phyloP scores from a whole-genome alignment of 2,888 invertebrate species.

The Allophyes oxyacanthae region DNA sequence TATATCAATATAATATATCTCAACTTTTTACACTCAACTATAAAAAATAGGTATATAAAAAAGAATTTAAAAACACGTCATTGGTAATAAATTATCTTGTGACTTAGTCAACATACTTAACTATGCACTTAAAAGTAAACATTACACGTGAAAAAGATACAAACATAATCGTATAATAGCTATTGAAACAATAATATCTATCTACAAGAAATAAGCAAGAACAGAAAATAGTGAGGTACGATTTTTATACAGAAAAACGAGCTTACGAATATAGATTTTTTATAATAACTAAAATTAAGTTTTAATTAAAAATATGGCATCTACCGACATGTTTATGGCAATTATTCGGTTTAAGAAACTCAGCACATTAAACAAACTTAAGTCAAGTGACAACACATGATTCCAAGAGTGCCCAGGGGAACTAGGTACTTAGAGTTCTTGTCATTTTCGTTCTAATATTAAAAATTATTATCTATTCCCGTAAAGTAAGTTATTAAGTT shows the following conservation, averaged over 20 bases:
- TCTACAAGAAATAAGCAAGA: constrained; percentile 71
- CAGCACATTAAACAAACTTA: constrained; percentile 45
- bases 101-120: constrained; percentile 87
- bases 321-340: constrained; percentile 85
- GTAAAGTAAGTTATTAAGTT: constrained; percentile 38
- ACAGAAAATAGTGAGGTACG: constrained; percentile 76
- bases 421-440: constrained; percentile 14
- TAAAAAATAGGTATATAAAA: constrained; percentile 79
- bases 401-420: constrained; percentile 30
- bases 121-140: constrained; percentile 69
- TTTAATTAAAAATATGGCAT: constrained; percentile 81
- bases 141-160: constrained; percentile 66
- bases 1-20: constrained; percentile 76
- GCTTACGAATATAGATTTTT: constrained; percentile 71
- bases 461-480: constrained; percentile 40
- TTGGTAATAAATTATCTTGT: constrained; percentile 89
- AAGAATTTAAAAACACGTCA: constrained; percentile 87
- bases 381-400: constrained; percentile 29
- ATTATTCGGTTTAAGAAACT: constrained; percentile 66
- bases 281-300: constrained; percentile 69
- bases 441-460: constrained; percentile 26
- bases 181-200: constrained; percentile 57
- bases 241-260: constrained; percentile 70
- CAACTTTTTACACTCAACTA: constrained; percentile 80
- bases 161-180: constrained; percentile 60